phyloP scores from a whole-genome alignment of 2,888 invertebrate species.

The Lampropteryx suffumata region DNA sequence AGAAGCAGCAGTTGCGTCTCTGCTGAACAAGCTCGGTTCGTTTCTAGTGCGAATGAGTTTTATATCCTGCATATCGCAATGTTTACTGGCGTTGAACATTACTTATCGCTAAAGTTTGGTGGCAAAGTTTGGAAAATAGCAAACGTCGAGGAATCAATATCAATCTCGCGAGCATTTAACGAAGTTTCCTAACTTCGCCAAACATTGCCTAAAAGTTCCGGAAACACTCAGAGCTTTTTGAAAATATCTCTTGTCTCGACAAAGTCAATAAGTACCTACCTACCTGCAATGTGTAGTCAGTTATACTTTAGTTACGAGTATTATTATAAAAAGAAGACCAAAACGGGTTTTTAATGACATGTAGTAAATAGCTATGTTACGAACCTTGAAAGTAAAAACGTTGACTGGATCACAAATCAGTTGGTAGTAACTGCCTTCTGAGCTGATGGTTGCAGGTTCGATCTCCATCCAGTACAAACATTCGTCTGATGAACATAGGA shows the following conservation, averaged over 20 bases:
- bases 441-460: too few relatives aligned
- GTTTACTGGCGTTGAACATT: neutral
- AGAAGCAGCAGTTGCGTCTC: neutral
- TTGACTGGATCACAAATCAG: too few relatives aligned
- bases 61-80: neutral
- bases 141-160: neutral
- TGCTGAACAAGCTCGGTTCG: neutral
- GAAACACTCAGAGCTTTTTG: constrained; percentile 1
- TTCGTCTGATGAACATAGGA: too few relatives aligned
- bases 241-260: neutral
- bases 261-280: too few relatives aligned
- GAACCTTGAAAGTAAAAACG: too few relatives aligned
- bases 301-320: too few relatives aligned
- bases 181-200: constrained; percentile 1
- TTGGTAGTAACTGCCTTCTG: too few relatives aligned
- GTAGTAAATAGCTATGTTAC: too few relatives aligned
- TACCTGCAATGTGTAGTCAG: too few relatives aligned
- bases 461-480: too few relatives aligned
- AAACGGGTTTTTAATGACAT: too few relatives aligned
- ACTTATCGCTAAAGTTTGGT: neutral
- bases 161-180: neutral
- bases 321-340: too few relatives aligned
- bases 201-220: constrained; percentile 3
- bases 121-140: neutral
- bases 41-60: neutral